A percentile compares a stretch with the other conserved stretches of the same genome.
Conservation (phyloP, 2,888 invertebrate species). For the Pristionchus exspectatus region DNA sequence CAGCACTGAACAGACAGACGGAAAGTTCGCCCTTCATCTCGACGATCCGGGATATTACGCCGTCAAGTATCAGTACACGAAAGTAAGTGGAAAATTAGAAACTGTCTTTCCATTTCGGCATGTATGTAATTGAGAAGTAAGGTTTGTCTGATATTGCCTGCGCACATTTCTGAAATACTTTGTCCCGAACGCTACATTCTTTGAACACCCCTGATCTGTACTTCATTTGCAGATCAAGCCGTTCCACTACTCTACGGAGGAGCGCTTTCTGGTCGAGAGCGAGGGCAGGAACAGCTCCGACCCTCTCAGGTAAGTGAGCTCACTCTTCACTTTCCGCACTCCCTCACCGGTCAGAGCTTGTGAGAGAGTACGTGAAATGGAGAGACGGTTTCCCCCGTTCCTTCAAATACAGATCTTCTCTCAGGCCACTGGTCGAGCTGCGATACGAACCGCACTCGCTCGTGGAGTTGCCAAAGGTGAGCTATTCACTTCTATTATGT, state of each 20-base stretch:
- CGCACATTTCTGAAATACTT: too few species aligned
- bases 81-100: too few species aligned
- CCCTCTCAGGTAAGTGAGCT: too few species aligned
- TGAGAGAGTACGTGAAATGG: too few species aligned
- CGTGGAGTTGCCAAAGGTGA: constrained; percentile 57
- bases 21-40: constrained; percentile 69
- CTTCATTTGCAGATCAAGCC: constrained; percentile 58
- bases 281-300: constrained; percentile 61
- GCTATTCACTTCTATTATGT: background rate
- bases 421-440: constrained; percentile 59
- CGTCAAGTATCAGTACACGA: constrained; percentile 74
- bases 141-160: too few species aligned
- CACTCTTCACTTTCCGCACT: too few species aligned
- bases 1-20: constrained; percentile 69
- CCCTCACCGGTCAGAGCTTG: too few species aligned
- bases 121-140: too few species aligned
- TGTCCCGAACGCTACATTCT: too few species aligned
- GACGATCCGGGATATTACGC: constrained; percentile 74
- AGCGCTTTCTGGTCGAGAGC: constrained; percentile 66
- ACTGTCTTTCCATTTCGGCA: too few species aligned
- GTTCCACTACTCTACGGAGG: constrained; percentile 67
- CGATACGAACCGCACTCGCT: constrained; percentile 59
- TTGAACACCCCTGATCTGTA: background rate
- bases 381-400: too few species aligned
- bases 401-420: too few species aligned